phyloP scores from a whole-genome alignment of 2,797 vertebrate species.

The Acanthiza pusilla region DNA sequence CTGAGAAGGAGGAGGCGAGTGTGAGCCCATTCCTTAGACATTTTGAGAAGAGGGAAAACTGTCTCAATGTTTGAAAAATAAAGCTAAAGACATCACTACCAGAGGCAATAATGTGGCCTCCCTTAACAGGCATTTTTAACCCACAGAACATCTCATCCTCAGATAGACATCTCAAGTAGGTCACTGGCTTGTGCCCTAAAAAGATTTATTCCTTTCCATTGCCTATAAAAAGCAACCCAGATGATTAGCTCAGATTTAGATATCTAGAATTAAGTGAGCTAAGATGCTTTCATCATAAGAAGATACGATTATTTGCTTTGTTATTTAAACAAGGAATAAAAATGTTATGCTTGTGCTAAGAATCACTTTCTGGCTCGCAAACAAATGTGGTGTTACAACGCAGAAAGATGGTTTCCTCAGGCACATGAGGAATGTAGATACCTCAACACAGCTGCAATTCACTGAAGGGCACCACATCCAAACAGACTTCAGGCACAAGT shows the following conservation, averaged over 20 bases:
- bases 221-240: slow-evolving; percentile 17
- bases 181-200: slow-evolving; percentile 17
- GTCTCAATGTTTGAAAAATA: background rate
- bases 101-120: background rate
- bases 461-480: background rate
- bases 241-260: background rate
- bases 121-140: background rate
- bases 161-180: slow-evolving; percentile 20
- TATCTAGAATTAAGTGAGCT: background rate
- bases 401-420: background rate
- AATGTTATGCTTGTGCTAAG: background rate
- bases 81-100: background rate
- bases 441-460: background rate
- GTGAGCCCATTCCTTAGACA: background rate
- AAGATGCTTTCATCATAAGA: background rate
- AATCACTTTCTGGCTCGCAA: background rate
- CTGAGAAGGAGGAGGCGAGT: background rate
- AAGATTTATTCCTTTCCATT: slow-evolving; percentile 20
- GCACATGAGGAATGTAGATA: background rate
- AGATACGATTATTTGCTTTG: background rate
- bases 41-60: background rate
- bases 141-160: background rate
- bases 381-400: background rate
- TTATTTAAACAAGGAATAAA: slow-evolving; percentile 18
- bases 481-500: background rate